These are phyloP conservation scores for Lomographa bimaculata DNA, from an alignment of 2,888 invertebrate genomes.

Conservation along the genomic window DNA sequence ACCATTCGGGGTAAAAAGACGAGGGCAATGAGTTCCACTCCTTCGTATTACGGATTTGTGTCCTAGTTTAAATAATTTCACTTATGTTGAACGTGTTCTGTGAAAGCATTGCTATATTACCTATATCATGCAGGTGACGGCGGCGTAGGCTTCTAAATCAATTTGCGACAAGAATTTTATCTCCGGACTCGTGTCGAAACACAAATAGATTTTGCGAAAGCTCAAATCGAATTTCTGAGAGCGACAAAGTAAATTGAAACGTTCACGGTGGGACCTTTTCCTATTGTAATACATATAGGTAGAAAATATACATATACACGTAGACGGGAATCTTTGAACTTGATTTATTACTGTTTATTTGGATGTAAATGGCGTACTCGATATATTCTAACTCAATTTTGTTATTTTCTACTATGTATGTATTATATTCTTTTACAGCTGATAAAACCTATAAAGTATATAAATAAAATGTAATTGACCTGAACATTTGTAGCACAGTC, in stretches of 20 bases:
- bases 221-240: constrained; percentile 49
- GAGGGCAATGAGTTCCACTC: too few relatives aligned
- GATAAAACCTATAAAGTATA: too few relatives aligned
- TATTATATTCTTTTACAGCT: too few relatives aligned
- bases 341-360: constrained; percentile 22
- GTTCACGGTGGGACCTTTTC: constrained; percentile 37
- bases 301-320: constrained; percentile 18
- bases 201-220: constrained; percentile 49
- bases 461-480: too few relatives aligned
- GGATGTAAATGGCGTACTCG: constrained; percentile 1
- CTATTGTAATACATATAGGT: constrained; percentile 20
- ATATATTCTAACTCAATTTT: background rate
- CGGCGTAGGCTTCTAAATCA: constrained; percentile 37
- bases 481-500: too few relatives aligned
- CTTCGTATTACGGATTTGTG: too few relatives aligned
- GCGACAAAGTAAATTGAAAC: constrained; percentile 42
- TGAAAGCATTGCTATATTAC: too few relatives aligned
- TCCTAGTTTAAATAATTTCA: too few relatives aligned
- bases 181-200: constrained; percentile 40
- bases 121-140: constrained; percentile 2
- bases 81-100: too few relatives aligned
- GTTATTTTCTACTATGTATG: background rate
- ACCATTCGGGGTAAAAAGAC: too few relatives aligned
- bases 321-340: constrained; percentile 21
- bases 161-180: constrained; percentile 45